Evolutionary conservation across 2,888 invertebrate genomes (phyloP).

Genomic region (Drosophila histrio): DNA sequence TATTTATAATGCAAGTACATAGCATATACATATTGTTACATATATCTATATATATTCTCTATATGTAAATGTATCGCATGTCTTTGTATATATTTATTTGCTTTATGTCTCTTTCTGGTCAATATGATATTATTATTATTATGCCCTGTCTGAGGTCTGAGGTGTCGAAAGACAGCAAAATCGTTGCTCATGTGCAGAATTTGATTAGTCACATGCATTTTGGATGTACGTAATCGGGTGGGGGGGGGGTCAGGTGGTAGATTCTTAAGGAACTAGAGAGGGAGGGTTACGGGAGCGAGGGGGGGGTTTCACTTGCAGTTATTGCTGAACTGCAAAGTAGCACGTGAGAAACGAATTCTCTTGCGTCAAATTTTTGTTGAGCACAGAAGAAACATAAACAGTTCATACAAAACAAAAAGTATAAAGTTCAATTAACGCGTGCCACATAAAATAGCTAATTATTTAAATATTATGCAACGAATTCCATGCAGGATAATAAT

Average conservation of each 20-base stretch:
- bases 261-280: slow-evolving; percentile 1
- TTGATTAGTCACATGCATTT: slow-evolving; percentile 69
- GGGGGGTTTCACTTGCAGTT: slow-evolving; percentile 9
- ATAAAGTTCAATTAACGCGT: slow-evolving; percentile 23
- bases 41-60: slow-evolving; percentile 7
- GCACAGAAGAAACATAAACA: slow-evolving; percentile 17
- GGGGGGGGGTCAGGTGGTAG: slow-evolving; percentile 1
- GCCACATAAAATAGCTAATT: neutral
- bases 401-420: neutral
- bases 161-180: slow-evolving; percentile 68
- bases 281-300: slow-evolving; percentile 1
- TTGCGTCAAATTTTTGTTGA: slow-evolving; percentile 23
- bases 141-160: slow-evolving; percentile 53
- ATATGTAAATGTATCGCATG: slow-evolving; percentile 43
- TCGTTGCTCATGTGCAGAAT: slow-evolving; percentile 51
- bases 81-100: slow-evolving; percentile 51
- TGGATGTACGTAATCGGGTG: neutral
- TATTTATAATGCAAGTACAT: slow-evolving; percentile 45
- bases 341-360: slow-evolving; percentile 60
- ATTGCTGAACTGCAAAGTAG: slow-evolving; percentile 57
- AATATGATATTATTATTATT: slow-evolving; percentile 52
- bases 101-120: slow-evolving; percentile 63
- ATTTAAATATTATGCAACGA: neutral
- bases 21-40: slow-evolving; percentile 8
- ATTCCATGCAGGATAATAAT: neutral